Percentiles rank a stretch among this genome's conserved stretches.
Conservation (phyloP, 92 coral and sea anemone species). For the Isaurus tuberculatus region DNA sequence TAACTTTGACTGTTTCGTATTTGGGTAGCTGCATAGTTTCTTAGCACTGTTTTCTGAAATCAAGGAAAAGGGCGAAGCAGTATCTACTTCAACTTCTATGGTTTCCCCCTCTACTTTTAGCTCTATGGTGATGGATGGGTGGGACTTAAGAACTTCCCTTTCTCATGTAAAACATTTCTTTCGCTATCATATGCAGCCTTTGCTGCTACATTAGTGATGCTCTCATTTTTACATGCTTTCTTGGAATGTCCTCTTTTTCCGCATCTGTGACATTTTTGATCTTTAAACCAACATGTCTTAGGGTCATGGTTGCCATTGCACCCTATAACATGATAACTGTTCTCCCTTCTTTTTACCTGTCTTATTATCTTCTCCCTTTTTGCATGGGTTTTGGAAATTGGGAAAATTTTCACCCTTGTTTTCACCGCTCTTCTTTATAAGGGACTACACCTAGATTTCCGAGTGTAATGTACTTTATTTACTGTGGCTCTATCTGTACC, state of each 20-base stretch:
- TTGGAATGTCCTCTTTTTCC: constrained; percentile 25
- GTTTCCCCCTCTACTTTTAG: not conserved
- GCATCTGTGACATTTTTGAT: constrained; percentile 21
- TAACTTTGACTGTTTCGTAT: not conserved
- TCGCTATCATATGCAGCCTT: not conserved
- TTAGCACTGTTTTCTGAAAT: not conserved
- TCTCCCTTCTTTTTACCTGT: not conserved
- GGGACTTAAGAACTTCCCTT: not conserved
- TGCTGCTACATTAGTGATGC: not conserved
- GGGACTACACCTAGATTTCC: constrained; percentile 7
- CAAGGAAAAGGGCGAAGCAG: no score
- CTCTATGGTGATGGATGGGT: not conserved
- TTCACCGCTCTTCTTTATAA: not conserved
- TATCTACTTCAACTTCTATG: not conserved
- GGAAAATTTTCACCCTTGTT: not conserved
- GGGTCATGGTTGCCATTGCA: not conserved
- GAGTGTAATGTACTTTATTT: constrained; percentile 12
- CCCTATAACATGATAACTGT: not conserved
- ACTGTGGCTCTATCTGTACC: constrained; percentile 8
- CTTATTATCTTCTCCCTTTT: not conserved
- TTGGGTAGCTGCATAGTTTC: not conserved
- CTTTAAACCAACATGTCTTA: constrained; percentile 30
- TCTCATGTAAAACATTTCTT: not conserved
- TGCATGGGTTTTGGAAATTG: not conserved
- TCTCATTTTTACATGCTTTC: constrained; percentile 7